Percentiles rank a stretch among this genome's conserved stretches.
phyloP scores from a whole-genome alignment of 2,888 invertebrate species.

The Tetragonula carbonaria region DNA sequence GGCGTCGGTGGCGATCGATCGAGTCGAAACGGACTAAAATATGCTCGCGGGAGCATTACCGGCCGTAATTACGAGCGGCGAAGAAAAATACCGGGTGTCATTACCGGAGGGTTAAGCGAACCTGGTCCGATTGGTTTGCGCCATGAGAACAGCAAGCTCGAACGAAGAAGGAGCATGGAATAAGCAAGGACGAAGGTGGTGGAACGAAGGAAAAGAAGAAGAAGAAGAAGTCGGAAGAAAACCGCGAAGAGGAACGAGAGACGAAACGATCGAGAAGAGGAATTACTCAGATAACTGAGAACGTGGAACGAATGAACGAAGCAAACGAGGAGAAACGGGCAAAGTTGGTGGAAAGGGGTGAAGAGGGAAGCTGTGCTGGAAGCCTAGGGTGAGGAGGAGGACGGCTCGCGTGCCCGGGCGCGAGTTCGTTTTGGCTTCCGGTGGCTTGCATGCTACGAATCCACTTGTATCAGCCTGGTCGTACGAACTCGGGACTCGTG shows the following conservation, averaged over 20 bases:
- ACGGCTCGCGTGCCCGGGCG: conserved; percentile 69
- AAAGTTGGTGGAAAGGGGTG: conserved; percentile 41
- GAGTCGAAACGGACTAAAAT: conserved; percentile 71
- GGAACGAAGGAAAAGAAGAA: background rate
- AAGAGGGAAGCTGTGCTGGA: conserved; percentile 33
- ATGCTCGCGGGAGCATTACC: conserved; percentile 61
- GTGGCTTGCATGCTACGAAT: conserved; percentile 78
- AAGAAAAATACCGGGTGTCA: conserved; percentile 77
- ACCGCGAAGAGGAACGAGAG: background rate
- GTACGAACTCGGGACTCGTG: conserved; percentile 32
- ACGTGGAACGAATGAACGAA: conserved; percentile 78
- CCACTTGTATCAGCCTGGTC: conserved; percentile 77
- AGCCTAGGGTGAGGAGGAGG: conserved; percentile 53
- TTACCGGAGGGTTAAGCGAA: conserved; percentile 72
- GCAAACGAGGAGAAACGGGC: conserved; percentile 46
- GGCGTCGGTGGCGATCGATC: conserved; percentile 64
- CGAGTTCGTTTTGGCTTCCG: conserved; percentile 79
- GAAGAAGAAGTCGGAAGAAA: background rate
- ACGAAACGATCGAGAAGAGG: conserved; percentile 53
- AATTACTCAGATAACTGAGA: conserved; percentile 78
- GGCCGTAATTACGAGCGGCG: conserved; percentile 74
- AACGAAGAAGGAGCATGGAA: background rate
- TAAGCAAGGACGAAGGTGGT: background rate
- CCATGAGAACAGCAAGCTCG: conserved; percentile 31
- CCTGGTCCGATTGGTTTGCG: conserved; percentile 56